These are phyloP conservation scores for Drosophila antonietae DNA, from an alignment of 2,888 invertebrate genomes.

Conservation along the genomic window DNA sequence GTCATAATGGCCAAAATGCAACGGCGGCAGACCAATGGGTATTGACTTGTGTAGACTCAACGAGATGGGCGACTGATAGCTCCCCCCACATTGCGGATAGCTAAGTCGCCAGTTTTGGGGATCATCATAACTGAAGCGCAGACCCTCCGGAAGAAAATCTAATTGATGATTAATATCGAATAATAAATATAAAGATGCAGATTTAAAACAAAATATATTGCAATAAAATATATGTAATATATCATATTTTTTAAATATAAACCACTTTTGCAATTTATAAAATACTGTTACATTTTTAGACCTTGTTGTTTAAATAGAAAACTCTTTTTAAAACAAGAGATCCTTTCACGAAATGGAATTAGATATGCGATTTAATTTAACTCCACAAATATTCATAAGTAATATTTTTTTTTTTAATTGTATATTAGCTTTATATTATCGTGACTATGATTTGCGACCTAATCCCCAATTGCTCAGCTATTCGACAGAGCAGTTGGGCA, in stretches of 20 bases:
- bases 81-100: conserved; percentile 87
- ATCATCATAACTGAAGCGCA: conserved; percentile 72
- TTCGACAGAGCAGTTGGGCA: not conserved
- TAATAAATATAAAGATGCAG: not conserved
- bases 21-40: conserved; percentile 85
- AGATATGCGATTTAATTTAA: not conserved
- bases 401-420: no score
- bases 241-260: no score
- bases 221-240: no score
- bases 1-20: conserved; percentile 88
- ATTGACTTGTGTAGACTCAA: conserved; percentile 65
- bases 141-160: conserved; percentile 50
- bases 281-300: not conserved
- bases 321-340: not conserved
- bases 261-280: not conserved
- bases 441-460: not conserved
- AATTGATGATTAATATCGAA: not conserved
- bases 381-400: not conserved
- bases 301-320: not conserved
- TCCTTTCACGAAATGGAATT: not conserved
- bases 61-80: conserved; percentile 87
- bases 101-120: conserved; percentile 86
- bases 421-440: no score
- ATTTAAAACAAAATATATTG: no score
- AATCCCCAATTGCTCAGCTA: not conserved